A percentile compares a stretch with the other conserved stretches of the same genome.
phyloP scores from a whole-genome alignment of 2,888 invertebrate genomes.

The Leptinotarsa tumamoca region DNA sequence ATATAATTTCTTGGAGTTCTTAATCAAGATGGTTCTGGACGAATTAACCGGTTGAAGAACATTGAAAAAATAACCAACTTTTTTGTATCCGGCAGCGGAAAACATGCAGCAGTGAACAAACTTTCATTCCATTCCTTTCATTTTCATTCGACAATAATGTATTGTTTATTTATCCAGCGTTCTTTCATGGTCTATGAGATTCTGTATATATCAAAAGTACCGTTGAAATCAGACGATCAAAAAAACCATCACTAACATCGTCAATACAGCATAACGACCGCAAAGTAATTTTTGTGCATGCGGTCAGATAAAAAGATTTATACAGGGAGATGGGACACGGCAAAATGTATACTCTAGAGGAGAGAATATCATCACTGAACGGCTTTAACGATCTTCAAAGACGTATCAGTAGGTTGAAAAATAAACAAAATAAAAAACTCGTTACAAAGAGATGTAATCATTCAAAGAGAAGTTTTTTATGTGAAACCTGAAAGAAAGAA shows the following conservation, averaged over 20 bases:
- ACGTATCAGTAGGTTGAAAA: too few species aligned
- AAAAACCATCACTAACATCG: conserved; percentile 10
- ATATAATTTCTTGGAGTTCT: neutral
- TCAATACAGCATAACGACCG: conserved; percentile 6
- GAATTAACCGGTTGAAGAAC: neutral
- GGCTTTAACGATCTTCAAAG: too few species aligned
- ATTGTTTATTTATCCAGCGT: conserved; percentile 2
- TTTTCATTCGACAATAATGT: conserved; percentile 15
- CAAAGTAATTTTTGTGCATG: neutral
- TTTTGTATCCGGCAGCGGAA: neutral
- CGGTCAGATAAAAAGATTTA: neutral
- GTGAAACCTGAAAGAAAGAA: too few species aligned
- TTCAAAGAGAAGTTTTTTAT: too few species aligned
- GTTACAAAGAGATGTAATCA: too few species aligned
- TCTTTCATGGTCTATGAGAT: conserved; percentile 11
- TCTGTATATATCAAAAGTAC: neutral
- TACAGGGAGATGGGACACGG: neutral
- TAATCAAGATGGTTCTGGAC: conserved; percentile 1
- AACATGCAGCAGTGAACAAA: conserved; percentile 7
- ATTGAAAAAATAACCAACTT: neutral
- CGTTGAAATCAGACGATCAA: conserved; percentile 9
- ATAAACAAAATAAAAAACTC: too few species aligned
- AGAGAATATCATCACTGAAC: too few species aligned
- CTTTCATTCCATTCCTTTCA: conserved; percentile 7
- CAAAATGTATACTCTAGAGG: neutral